phyloP scores from a whole-genome alignment of 1,140 invertebrate genomes.

The Chlorops oryzae region DNA sequence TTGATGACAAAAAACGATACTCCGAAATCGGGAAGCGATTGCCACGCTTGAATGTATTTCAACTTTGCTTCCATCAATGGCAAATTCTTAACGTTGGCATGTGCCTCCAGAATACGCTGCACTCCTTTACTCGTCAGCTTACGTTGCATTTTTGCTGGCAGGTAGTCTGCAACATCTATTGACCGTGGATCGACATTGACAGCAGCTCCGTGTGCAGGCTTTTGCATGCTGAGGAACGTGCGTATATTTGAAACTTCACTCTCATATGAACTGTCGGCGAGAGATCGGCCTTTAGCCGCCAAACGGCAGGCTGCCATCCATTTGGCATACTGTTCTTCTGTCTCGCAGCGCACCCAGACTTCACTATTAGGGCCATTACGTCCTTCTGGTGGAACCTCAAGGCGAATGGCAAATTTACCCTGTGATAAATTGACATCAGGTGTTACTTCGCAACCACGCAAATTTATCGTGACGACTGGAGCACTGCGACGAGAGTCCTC shows the following conservation, averaged over 20 bases:
- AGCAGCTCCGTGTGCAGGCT: slow-evolving; percentile 66
- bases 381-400: slow-evolving; percentile 87
- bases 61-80: slow-evolving; percentile 88
- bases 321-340: slow-evolving; percentile 93
- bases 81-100: slow-evolving; percentile 92
- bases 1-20: slow-evolving; percentile 94
- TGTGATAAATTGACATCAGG: slow-evolving; percentile 92
- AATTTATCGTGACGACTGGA: slow-evolving; percentile 60
- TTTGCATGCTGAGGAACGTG: slow-evolving; percentile 86
- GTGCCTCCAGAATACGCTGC: slow-evolving; percentile 90
- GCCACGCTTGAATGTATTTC: slow-evolving; percentile 97
- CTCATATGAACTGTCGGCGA: slow-evolving; percentile 90
- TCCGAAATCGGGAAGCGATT: slow-evolving; percentile 93
- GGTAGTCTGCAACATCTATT: slow-evolving; percentile 82
- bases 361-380: slow-evolving; percentile 69
- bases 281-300: slow-evolving; percentile 87
- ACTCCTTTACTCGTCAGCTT: slow-evolving; percentile 71
- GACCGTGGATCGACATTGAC: slow-evolving; percentile 64
- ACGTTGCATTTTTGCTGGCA: slow-evolving; percentile 78
- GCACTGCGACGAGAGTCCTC: slow-evolving; percentile 66
- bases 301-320: slow-evolving; percentile 98
- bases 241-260: slow-evolving; percentile 83
- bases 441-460: slow-evolving; percentile 90
- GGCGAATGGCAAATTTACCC: slow-evolving; percentile 86
- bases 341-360: slow-evolving; percentile 91